Evolutionary conservation across 1,140 invertebrate species (phyloP).

Genomic region (Oedothorax gibbosus): DNA sequence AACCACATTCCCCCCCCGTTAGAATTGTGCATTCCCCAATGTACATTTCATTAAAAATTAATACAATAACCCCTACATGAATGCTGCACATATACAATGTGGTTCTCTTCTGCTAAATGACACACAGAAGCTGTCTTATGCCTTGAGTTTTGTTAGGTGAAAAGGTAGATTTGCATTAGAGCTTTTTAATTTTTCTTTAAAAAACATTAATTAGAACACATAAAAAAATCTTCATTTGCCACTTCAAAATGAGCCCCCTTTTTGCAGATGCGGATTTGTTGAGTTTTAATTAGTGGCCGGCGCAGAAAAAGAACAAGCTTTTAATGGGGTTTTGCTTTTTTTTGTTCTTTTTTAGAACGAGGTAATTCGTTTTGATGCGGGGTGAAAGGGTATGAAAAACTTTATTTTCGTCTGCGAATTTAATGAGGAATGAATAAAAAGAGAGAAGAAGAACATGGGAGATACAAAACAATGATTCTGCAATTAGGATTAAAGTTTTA

Average conservation of each 20-base stretch:
- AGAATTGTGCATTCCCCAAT: too few relatives aligned
- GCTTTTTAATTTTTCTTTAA: too few relatives aligned
- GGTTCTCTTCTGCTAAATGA: too few relatives aligned
- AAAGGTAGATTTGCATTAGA: too few relatives aligned
- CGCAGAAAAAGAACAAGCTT: constrained; percentile 20
- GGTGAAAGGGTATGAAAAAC: constrained; percentile 44
- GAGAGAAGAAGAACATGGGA: background rate
- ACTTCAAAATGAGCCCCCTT: background rate
- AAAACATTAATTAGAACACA: constrained; percentile 9
- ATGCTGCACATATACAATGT: too few relatives aligned
- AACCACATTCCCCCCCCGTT: too few relatives aligned
- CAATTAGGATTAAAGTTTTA: constrained; percentile 19
- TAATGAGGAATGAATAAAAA: background rate
- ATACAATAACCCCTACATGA: too few relatives aligned
- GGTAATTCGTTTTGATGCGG: constrained; percentile 19
- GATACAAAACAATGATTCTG: constrained; percentile 37
- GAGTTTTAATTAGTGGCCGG: constrained; percentile 49
- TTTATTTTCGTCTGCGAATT: constrained; percentile 17
- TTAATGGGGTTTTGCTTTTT: constrained; percentile 37
- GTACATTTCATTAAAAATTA: too few relatives aligned
- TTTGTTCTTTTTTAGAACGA: background rate
- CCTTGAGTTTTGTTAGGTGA: too few relatives aligned
- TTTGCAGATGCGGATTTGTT: constrained; percentile 19
- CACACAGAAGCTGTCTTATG: too few relatives aligned
- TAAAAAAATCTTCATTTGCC: background rate